Evolutionary conservation across 2,113 vertebrate genomes (phyloP), one percentile per base, ranked within the genome.

Genomic region (Lethenteron reissneri): DNA sequence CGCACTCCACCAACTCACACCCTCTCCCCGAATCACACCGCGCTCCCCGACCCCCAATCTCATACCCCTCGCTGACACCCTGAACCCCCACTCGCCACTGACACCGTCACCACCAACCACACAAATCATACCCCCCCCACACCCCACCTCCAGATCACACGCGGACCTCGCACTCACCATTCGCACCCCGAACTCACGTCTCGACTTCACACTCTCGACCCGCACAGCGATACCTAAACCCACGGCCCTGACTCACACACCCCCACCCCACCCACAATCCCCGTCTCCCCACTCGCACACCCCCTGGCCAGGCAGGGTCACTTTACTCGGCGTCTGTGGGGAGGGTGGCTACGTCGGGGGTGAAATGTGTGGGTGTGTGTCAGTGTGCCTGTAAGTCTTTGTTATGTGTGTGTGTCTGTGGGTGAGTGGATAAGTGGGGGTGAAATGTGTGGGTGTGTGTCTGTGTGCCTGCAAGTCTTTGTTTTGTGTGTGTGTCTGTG

Each of bases 21-120:
- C 57, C 8, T 25, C 69, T 25, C 70, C 57, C 10, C 25, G 74
- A 58, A 71, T 56, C 56, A 57, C 41, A 19, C 14, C 73, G 71
- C 57, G 72, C 8, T 58, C 71, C 62, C 78, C 58, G 77, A 64
- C 70, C 15, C 71, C 21, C 73, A 21, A 72, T 58, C 74, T 70
- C 74, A 71, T 72, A 69, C 73, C 73, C 72, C 58, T 3, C 14
- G 1, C 62, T 71, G 19, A 70, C 72, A 58, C 68, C 75, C 81
- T 81, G 81, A 73, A 76, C 81, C 73, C 79, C 79, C 75, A 77
- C 80, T 12, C 80, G 81, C 79, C 79, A 81, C 83, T 82, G 81
- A 80, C 79, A 70, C 78, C 78, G 72, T 72, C 72, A 73, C 74
- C 74, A 74, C 75, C 74, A 11, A 70, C 69, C n/a, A 70, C 17